A percentile compares a stretch with the other conserved stretches of the same genome.
phyloP scores from a whole-genome alignment of 2,797 vertebrate genomes.

The Oryzias dopingdopingensis region DNA sequence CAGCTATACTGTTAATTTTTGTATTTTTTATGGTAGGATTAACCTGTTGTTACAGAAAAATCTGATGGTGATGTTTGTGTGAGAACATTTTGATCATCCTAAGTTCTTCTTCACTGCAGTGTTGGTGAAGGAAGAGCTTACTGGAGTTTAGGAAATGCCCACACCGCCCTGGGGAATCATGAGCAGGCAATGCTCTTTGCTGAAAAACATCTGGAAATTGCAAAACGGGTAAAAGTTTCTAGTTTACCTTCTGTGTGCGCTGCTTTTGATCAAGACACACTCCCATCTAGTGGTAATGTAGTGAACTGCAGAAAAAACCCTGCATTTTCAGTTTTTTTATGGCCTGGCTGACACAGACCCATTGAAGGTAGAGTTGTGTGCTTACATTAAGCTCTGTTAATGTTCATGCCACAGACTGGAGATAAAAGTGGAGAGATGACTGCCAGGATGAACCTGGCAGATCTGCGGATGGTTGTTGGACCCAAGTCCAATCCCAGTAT shows the following conservation, averaged over 20 bases:
- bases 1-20: too few species aligned
- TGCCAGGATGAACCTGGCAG: constrained; percentile 92
- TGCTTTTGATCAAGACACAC: constrained; percentile 21
- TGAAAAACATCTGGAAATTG: constrained; percentile 95
- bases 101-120: constrained; percentile 68
- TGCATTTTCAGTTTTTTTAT: too few species aligned
- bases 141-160: constrained; percentile 96
- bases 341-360: too few species aligned
- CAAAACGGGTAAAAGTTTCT: constrained; percentile 85
- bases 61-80: too few species aligned
- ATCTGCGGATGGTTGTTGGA: constrained; percentile 91
- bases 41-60: too few species aligned
- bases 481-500: constrained; percentile 70
- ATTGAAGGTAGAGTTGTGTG: not conserved
- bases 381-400: not conserved
- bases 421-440: constrained; percentile 90
- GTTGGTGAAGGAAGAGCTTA: constrained; percentile 95
- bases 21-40: too few species aligned
- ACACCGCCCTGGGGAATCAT: constrained; percentile 93
- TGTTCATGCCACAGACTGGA: constrained; percentile 80
- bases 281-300: constrained; percentile 46
- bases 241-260: constrained; percentile 22
- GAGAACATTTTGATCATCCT: too few species aligned
- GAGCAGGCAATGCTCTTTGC: constrained; percentile 92
- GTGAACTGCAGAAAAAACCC: constrained; percentile 19